Base-by-base conservation (phyloP, 92 coral and sea anemone species). In the Phenganax subtilis region DNA sequence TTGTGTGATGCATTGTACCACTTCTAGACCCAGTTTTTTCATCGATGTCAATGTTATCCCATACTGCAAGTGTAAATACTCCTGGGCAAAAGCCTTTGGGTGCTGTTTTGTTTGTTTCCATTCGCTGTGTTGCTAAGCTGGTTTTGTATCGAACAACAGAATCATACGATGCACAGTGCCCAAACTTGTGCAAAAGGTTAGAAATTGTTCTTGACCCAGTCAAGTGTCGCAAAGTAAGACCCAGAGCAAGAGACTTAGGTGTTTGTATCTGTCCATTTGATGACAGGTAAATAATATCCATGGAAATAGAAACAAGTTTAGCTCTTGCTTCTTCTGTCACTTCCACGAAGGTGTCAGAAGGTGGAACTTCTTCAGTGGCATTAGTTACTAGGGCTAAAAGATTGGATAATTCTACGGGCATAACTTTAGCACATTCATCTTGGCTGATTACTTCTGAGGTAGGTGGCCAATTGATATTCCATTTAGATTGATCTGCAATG, bases 181-280 rank as follows among this genome's bases (percentile, higher is more conserved):
- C 89, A 31, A 87, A 78, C 55, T 51, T 83, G 83, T 86, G 83
- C 74, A 82, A 68, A 17, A 63, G 71, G 75, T 72, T 47, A 73
- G 83, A 77, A 14, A 87, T 71, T 66, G 77, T 79, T 29, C 74
- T 76, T 58, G 84, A 69, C 71, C 89, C 81, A 47, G 87, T 77
- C 29, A 83, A 75, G 47, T 78, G 10, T 59, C 84, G 79, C 30
- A 83, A 77, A 17, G 71, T 66, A 12, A 69, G 55, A 54, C 76
- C 76, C 25, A 86, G 83, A 66, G 83, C 86, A 54, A 86, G 47
- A 60, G 83, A 81, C 71, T 86, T 86, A n/a, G 83, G 89, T 12
- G 89, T 80, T 57, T 84, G 79, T 72, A 74, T 73, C 55, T 72
- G 66, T 82, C 86, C 89, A 54, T 76, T 58, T 55, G 79, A 55